Conservation (phyloP, 2,113 vertebrate genomes). For the Accipiter virgatus region DNA sequence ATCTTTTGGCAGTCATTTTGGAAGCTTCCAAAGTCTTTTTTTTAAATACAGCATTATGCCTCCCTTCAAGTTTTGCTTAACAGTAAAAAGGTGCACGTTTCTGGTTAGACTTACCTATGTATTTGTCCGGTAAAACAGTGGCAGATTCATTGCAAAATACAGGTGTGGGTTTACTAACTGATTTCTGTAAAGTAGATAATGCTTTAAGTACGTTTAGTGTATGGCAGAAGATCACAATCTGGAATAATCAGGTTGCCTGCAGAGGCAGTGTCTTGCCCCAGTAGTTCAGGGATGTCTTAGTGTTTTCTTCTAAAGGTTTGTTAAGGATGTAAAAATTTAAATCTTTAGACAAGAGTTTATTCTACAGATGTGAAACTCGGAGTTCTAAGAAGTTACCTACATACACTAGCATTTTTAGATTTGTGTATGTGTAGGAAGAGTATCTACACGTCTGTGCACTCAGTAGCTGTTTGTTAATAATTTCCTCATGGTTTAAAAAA, state of each 20-base stretch:
- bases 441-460: background rate
- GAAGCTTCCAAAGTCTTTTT: conserved; percentile 1
- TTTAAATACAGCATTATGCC: background rate
- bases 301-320: background rate
- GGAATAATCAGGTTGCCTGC: background rate
- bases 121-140: conserved; percentile 48
- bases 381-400: background rate
- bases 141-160: conserved; percentile 59
- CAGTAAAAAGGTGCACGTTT: background rate
- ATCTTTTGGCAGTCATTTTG: background rate
- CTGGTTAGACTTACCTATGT: background rate
- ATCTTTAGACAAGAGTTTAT: background rate
- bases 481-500: background rate
- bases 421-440: background rate
- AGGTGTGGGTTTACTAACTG: conserved; percentile 70
- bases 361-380: background rate
- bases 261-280: background rate
- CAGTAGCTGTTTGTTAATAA: background rate
- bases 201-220: background rate
- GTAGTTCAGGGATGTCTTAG: background rate
- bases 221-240: background rate
- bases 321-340: background rate
- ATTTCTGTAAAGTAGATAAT: background rate
- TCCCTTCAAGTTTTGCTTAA: background rate
- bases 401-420: background rate